Conservation (phyloP, 1,140 invertebrate species). For the Aporrectodea caliginosa region DNA sequence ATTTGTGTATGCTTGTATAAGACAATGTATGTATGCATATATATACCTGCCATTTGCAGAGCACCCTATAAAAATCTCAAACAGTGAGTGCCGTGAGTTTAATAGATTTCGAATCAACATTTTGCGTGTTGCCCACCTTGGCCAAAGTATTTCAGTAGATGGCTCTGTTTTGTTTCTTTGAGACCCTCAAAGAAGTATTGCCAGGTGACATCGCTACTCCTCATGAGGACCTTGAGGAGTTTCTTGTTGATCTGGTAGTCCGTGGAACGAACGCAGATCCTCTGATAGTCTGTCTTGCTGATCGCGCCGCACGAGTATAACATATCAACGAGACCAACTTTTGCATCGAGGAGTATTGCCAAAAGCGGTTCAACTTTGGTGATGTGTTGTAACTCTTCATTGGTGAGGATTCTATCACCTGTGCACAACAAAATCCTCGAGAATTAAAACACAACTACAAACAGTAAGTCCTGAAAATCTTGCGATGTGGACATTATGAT, state of each 20-base stretch:
- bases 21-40: too few species aligned
- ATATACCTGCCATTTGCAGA: too few species aligned
- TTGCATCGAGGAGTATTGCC: neutral
- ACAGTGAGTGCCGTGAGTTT: too few species aligned
- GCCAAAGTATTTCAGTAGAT: neutral
- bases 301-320: neutral
- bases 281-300: neutral
- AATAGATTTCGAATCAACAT: too few species aligned
- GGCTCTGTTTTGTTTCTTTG: neutral
- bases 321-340: neutral
- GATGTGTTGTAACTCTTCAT: neutral
- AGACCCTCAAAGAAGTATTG: neutral
- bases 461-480: too few species aligned
- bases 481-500: too few species aligned
- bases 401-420: neutral
- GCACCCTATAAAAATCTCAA: too few species aligned
- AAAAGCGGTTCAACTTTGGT: neutral
- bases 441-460: too few species aligned
- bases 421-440: neutral
- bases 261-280: neutral
- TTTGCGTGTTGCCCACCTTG: too few species aligned
- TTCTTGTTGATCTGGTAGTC: neutral
- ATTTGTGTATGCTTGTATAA: too few species aligned
- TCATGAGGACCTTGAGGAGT: neutral
- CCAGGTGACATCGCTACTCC: neutral